phyloP scores from a whole-genome alignment of 2,888 invertebrate genomes.

The Hetaerina titia region DNA sequence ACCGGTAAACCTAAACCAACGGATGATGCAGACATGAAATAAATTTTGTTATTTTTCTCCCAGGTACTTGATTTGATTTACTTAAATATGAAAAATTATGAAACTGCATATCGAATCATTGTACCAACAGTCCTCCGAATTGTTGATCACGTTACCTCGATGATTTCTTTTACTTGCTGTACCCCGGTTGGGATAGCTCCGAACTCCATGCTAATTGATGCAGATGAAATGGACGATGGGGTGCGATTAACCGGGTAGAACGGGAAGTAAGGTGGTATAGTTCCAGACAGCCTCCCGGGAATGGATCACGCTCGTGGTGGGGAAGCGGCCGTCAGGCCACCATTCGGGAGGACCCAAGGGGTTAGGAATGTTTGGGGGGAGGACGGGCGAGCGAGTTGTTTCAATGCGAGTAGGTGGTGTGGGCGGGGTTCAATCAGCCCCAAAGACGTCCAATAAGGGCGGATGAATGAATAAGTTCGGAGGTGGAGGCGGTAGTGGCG shows the following conservation, averaged over 20 bases:
- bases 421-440: neutral
- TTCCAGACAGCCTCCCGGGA: neutral
- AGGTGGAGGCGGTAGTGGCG: neutral
- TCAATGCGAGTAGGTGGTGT: neutral
- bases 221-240: neutral
- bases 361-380: neutral
- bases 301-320: neutral
- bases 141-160: no score
- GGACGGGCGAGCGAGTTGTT: neutral
- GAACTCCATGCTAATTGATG: constrained; percentile 33
- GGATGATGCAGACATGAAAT: no score
- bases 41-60: no score
- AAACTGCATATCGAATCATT: no score
- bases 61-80: no score
- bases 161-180: no score
- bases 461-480: neutral
- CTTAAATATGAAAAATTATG: no score
- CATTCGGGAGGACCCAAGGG: no score
- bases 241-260: neutral
- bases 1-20: no score
- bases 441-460: neutral
- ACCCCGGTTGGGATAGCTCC: neutral
- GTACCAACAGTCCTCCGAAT: no score
- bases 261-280: neutral
- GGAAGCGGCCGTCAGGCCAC: no score